These are phyloP conservation scores for Dendrolimus houi DNA, from an alignment of 2,888 invertebrate genomes.

Conservation along the genomic window DNA sequence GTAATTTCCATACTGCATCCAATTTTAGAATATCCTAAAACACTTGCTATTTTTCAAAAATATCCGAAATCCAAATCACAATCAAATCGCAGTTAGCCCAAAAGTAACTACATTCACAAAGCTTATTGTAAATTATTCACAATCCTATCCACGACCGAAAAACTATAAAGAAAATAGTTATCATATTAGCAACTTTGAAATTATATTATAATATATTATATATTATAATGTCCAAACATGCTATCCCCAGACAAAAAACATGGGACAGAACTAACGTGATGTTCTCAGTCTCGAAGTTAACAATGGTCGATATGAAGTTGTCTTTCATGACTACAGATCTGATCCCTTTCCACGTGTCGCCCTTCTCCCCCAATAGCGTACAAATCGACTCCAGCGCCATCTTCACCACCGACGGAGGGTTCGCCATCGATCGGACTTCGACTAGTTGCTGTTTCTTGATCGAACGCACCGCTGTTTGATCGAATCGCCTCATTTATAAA, in stretches of 20 bases:
- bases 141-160: too few relatives aligned
- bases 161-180: too few relatives aligned
- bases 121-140: too few relatives aligned
- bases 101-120: too few relatives aligned
- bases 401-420: slow-evolving; percentile 94
- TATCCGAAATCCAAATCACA: too few relatives aligned
- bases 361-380: slow-evolving; percentile 92
- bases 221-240: background rate
- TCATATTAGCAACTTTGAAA: too few relatives aligned
- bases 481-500: slow-evolving; percentile 31
- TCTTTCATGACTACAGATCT: slow-evolving; percentile 94
- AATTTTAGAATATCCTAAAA: too few relatives aligned
- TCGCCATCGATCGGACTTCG: slow-evolving; percentile 95
- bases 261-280: slow-evolving; percentile 92
- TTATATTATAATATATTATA: too few relatives aligned
- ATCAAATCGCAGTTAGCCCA: too few relatives aligned
- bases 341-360: slow-evolving; percentile 95
- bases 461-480: slow-evolving; percentile 88
- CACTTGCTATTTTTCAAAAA: too few relatives aligned
- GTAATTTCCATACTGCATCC: too few relatives aligned
- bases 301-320: slow-evolving; percentile 95
- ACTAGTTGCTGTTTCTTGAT: slow-evolving; percentile 98
- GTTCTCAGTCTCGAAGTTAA: slow-evolving; percentile 95
- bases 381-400: slow-evolving; percentile 96
- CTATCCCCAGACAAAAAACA: slow-evolving; percentile 10